Evolutionary conservation across 37 sponge, comb jelly and placozoan genomes (phyloP).

Genomic region (Axinella damicornis): DNA sequence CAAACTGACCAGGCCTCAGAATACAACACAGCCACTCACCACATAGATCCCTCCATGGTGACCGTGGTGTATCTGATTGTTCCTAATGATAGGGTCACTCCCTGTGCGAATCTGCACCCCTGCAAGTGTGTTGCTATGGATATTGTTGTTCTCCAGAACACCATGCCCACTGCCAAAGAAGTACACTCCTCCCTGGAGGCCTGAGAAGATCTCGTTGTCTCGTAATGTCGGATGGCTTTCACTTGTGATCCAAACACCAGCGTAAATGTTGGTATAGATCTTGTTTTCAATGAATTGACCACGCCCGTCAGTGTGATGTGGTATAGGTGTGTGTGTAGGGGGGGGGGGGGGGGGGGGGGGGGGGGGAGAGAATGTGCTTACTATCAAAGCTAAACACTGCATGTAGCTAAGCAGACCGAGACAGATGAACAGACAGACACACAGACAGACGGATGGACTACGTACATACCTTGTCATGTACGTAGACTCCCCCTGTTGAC

Average conservation of each 20-base stretch:
- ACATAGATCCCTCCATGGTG: constrained; percentile 91
- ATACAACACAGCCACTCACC: constrained; percentile 45
- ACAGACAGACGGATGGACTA: not conserved
- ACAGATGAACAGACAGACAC: not conserved
- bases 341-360: too few relatives aligned
- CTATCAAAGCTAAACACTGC: too few relatives aligned
- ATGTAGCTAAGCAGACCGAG: too few relatives aligned
- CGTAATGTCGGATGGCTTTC: constrained; percentile 85
- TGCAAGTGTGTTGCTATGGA: constrained; percentile 85
- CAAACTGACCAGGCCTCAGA: too few relatives aligned
- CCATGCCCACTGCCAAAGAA: constrained; percentile 87
- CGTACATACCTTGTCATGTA: constrained; percentile 78
- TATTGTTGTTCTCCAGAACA: constrained; percentile 84
- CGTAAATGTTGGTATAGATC: constrained; percentile 86
- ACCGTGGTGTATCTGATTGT: constrained; percentile 87
- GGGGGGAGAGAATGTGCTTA: too few relatives aligned
- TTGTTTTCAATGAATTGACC: constrained; percentile 89
- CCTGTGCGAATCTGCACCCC: constrained; percentile 89
- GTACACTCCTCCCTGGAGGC: constrained; percentile 89
- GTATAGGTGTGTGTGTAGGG: too few relatives aligned
- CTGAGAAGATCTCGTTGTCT: constrained; percentile 80
- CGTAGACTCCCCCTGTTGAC: constrained; percentile 87
- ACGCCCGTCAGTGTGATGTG: constrained; percentile 47
- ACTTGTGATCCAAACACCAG: constrained; percentile 90
- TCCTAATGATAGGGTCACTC: constrained; percentile 84